Conservation (phyloP, 2,113 vertebrate genomes). For the Megaptera novaeangliae region DNA sequence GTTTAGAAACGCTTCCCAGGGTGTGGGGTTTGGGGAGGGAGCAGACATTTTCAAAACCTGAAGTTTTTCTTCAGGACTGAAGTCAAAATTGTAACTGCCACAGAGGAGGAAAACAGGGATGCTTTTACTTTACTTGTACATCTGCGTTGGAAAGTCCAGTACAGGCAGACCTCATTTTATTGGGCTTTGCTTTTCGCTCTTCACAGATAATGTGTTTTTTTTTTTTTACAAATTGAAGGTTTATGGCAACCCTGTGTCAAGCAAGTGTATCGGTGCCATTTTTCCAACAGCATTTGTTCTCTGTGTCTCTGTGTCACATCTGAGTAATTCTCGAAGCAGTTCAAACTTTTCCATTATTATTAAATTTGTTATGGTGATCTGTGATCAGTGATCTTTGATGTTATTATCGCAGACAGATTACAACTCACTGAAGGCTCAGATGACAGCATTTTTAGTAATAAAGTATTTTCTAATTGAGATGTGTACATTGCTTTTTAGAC, state of each 20-base stretch:
- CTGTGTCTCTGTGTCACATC: not conserved
- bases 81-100: slow-evolving; percentile 8
- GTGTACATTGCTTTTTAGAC: not conserved
- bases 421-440: not conserved
- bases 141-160: slow-evolving; percentile 64
- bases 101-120: not conserved
- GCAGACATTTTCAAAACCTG: not conserved
- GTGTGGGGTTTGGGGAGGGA: not conserved
- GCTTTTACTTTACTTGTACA: slow-evolving; percentile 48
- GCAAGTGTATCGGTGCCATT: not conserved
- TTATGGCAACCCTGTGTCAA: not conserved
- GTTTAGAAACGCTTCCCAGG: not conserved
- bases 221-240: not conserved
- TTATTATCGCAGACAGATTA: not conserved
- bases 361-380: not conserved
- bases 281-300: not conserved
- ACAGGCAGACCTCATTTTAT: not conserved
- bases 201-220: not conserved
- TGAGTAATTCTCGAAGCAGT: not conserved
- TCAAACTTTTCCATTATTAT: not conserved
- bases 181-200: not conserved
- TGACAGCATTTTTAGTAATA: not conserved
- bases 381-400: not conserved
- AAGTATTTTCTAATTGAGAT: not conserved
- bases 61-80: not conserved